Evolutionary conservation across 1,140 invertebrate species (phyloP).

Genomic region (Diplogasteroides magnus): DNA sequence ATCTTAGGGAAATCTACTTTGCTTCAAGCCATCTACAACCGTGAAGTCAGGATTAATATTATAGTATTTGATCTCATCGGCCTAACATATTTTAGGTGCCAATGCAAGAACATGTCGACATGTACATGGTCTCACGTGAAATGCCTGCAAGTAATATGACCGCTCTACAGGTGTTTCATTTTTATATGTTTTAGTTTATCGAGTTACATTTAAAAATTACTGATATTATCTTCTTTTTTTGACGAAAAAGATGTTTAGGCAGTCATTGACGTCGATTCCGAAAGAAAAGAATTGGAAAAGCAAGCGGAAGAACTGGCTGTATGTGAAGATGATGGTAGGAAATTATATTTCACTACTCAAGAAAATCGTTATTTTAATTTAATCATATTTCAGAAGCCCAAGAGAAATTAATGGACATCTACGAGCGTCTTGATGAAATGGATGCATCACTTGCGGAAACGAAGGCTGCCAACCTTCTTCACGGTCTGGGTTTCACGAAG

Average conservation of each 20-base stretch:
- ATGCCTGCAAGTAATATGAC: constrained; percentile 84
- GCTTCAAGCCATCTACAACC: constrained; percentile 79
- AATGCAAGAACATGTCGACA: constrained; percentile 92
- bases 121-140: constrained; percentile 91
- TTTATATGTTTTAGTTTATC: background rate
- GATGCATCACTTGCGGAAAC: constrained; percentile 88
- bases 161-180: constrained; percentile 71
- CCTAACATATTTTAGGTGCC: constrained; percentile 62
- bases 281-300: constrained; percentile 81
- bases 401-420: constrained; percentile 93
- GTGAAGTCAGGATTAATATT: constrained; percentile 66
- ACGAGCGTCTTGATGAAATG: constrained; percentile 93
- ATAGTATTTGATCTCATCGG: too few species aligned
- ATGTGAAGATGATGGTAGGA: constrained; percentile 76
- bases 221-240: background rate
- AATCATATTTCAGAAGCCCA: constrained; percentile 68
- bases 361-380: constrained; percentile 9
- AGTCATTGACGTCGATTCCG: constrained; percentile 97
- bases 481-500: constrained; percentile 90
- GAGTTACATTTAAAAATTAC: background rate
- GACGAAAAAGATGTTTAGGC: constrained; percentile 63
- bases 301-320: constrained; percentile 81
- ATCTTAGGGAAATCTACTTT: constrained; percentile 79
- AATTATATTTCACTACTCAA: constrained; percentile 9
- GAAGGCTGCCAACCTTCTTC: constrained; percentile 84